Conservation (phyloP, 2,888 invertebrate genomes). For the Plutella xylostella region DNA sequence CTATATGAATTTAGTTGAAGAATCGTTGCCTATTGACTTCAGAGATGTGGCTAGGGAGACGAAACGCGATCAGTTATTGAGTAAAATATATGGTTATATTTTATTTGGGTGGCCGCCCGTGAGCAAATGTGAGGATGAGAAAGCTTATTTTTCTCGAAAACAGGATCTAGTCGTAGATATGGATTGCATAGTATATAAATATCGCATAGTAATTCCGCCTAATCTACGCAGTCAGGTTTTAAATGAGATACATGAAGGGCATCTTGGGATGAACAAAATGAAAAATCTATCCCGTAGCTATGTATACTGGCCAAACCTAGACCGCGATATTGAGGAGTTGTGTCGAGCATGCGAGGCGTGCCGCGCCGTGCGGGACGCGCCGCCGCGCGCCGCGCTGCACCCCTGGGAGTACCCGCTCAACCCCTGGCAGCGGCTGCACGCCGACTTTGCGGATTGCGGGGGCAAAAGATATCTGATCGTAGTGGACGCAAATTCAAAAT, state of each 20-base stretch:
- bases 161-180: neutral
- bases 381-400: constrained; percentile 1
- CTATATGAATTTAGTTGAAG: neutral
- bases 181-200: neutral
- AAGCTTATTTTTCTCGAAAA: constrained; percentile 16
- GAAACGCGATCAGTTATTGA: constrained; percentile 13
- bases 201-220: constrained; percentile 10
- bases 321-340: constrained; percentile 17
- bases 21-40: constrained; percentile 2
- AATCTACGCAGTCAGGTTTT: constrained; percentile 2
- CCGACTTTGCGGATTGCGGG: constrained; percentile 13
- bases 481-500: constrained; percentile 11
- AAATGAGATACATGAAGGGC: constrained; percentile 13
- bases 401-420: constrained; percentile 1
- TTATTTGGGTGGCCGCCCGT: constrained; percentile 18
- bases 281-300: constrained; percentile 17
- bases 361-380: neutral
- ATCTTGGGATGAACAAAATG: constrained; percentile 20
- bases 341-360: constrained; percentile 18
- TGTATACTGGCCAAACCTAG: constrained; percentile 20
- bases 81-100: constrained; percentile 16
- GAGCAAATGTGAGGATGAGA: constrained; percentile 8
- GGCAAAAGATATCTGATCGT: constrained; percentile 6
- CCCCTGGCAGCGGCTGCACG: constrained; percentile 1
- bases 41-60: constrained; percentile 10